Evolutionary conservation across 2,888 invertebrate species (phyloP).

Genomic region (Glomeris marginata): DNA sequence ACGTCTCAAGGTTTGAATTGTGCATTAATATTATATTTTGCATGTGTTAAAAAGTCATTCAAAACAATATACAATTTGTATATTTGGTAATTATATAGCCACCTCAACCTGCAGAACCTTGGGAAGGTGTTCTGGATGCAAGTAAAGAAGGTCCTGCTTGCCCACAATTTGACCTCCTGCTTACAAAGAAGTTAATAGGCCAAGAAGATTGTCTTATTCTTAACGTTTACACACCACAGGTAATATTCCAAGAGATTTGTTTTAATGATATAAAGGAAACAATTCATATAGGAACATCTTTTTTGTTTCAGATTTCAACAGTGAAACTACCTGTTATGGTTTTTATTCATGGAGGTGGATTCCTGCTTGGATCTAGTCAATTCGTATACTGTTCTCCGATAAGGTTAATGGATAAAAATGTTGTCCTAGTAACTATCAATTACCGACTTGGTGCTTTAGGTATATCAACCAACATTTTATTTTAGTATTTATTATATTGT

Average conservation of each 20-base stretch:
- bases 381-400: constrained; percentile 30
- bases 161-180: constrained; percentile 5
- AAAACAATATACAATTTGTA: too few relatives aligned
- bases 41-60: too few relatives aligned
- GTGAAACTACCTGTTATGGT: constrained; percentile 24
- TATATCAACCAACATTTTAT: background rate
- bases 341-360: constrained; percentile 28
- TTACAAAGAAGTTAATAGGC: background rate
- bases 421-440: constrained; percentile 35
- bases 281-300: too few relatives aligned
- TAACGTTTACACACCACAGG: constrained; percentile 6
- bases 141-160: constrained; percentile 33
- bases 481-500: background rate
- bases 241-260: too few relatives aligned
- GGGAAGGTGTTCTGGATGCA: constrained; percentile 48
- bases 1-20: constrained; percentile 4
- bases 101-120: constrained; percentile 45
- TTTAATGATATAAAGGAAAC: too few relatives aligned
- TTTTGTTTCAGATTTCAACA: background rate
- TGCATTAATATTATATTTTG: too few relatives aligned
- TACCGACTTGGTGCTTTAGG: constrained; percentile 35
- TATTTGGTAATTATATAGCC: too few relatives aligned
- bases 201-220: constrained; percentile 4
- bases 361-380: constrained; percentile 19
- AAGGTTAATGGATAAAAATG: constrained; percentile 34